Base-by-base conservation (phyloP, 2,888 invertebrate genomes). In the Eupithecia abbreviata region DNA sequence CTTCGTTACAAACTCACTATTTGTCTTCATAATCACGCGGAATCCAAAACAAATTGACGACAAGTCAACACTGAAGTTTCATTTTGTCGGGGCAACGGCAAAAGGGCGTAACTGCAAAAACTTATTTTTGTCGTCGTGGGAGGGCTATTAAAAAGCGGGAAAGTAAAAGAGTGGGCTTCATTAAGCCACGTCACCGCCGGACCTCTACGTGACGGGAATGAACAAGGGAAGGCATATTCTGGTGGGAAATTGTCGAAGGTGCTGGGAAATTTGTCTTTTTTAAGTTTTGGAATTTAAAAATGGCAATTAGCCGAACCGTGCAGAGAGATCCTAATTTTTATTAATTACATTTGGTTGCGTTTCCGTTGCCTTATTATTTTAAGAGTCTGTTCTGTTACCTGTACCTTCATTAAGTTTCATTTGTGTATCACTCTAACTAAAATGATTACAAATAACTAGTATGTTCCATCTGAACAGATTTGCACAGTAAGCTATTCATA, bases 131-230 rank as follows among this genome's bases (percentile, higher is more conserved):
- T 80, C 77, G 78, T 77, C 78, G 72, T 78, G 77, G 78, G 82
- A 82, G 81, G 80, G 84, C 85, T 84, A 87, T 86, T 88, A 86
- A 87, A 87, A 86, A 84, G 81, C 81, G 80, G 80, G 77, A 77
- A 79, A 81, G 83, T 81, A 69, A 82, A 79, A 77, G 82, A 84
- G 80, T 77, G 82, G 82, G 83, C 84, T 87, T 88, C 85, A 87
- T 88, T 88, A 87, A 82, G 83, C 81, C 84, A 83, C 84, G 85
- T 84, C 84, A 85, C 76, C 73, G 74, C 77, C 79, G 81, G 80
- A 77, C 80, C 76, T 58, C 51, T 68, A 79, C 88, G 87, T 88
- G 88, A 87, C 86, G 67, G 67, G 87, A 87, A 86, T 88, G 47
- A 55, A 73, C 67, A 72, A 71, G 67, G 75, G 73, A 65, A 74